Base-by-base conservation (phyloP, 2,113 vertebrate genomes). In the Castor canadensis region DNA sequence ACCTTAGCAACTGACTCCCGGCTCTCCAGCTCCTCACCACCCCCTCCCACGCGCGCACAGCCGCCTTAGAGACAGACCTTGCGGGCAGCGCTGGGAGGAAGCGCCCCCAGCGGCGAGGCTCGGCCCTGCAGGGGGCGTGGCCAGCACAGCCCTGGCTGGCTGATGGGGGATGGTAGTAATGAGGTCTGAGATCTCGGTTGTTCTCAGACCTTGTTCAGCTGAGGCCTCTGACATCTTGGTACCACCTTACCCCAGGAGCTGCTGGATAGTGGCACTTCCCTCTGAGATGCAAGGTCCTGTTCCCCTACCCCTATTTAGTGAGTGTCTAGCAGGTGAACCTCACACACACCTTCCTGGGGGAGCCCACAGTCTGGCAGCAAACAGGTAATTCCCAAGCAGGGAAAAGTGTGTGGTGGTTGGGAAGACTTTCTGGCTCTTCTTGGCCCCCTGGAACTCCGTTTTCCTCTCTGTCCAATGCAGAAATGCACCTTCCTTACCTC, bases 1-100 rank as follows among this genome's bases (percentile, higher is more conserved):
- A 95, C 91, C 89, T 95, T 83, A 54, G 79, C 19, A 3, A 28
- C 96, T 97, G 96, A 98, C 96, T 98, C 97, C 97, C 80, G 22
- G 56, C 38, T 13, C 66, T 35, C 85, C n/a, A 83, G 56, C 88
- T 93, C 54, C 69, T 60, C 28, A 90, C 72, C 60, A 66, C 66
- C 58, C 96, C 89, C 93, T 92, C 90, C 60, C 72, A 11, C 9
- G 71, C 84, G 75, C 58, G 60, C 87, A 89, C 69, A 38, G 52
- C 69, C 87, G 86, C 47, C 38, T 95, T 58, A 20, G 69, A 93
- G 35, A 87, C 73, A 52, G n/a, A n/a, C 77, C 89, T 85, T 20
- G 6, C 71, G 64, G 69, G 56, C 12, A 40, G 16, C 13, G 7
- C 20, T 20, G 60, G n/a, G 52, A n/a, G 66, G 54, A 71, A 40